A percentile compares a stretch with the other conserved stretches of the same genome.
Conservation (phyloP, 2,888 invertebrate species). For the Stomorhina lunata region DNA sequence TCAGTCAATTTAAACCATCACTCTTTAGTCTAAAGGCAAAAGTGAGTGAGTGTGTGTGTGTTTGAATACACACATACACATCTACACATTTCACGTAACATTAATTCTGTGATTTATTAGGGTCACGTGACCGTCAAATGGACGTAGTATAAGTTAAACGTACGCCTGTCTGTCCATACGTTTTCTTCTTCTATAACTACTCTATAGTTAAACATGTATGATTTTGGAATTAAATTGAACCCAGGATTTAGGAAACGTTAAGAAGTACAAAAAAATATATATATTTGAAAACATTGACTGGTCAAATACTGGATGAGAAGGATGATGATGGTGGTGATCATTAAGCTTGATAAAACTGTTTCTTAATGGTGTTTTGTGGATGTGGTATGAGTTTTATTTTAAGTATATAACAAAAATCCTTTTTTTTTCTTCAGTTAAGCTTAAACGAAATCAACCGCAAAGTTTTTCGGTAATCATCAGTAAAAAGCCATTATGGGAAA, state of each 20-base stretch:
- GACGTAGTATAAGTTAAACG: constrained; percentile 54
- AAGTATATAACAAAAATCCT: constrained; percentile 39
- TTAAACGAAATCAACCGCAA: constrained; percentile 63
- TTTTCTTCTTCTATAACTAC: no score
- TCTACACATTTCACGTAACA: constrained; percentile 81
- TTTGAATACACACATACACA: constrained; percentile 61
- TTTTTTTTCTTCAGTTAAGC: constrained; percentile 23
- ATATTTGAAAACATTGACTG: constrained; percentile 59
- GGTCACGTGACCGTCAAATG: constrained; percentile 81
- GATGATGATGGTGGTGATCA: constrained; percentile 46
- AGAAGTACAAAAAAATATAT: constrained; percentile 12
- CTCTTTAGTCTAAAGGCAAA: constrained; percentile 25
- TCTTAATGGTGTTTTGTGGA: constrained; percentile 8
- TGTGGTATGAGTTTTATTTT: neutral
- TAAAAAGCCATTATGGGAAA: constrained; percentile 59
- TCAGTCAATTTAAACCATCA: constrained; percentile 31
- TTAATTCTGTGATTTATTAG: constrained; percentile 81
- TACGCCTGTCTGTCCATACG: neutral
- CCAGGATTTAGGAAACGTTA: constrained; percentile 22
- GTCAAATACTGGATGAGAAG: constrained; percentile 27
- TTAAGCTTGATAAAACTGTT: constrained; percentile 53
- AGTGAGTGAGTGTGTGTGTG: neutral
- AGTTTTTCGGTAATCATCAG: constrained; percentile 60
- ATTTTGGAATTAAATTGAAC: constrained; percentile 40
- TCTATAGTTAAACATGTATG: no score